Percentiles rank a stretch among this genome's conserved stretches.
phyloP scores from a whole-genome alignment of 2,113 vertebrate species.

The Chaetops frenatus region DNA sequence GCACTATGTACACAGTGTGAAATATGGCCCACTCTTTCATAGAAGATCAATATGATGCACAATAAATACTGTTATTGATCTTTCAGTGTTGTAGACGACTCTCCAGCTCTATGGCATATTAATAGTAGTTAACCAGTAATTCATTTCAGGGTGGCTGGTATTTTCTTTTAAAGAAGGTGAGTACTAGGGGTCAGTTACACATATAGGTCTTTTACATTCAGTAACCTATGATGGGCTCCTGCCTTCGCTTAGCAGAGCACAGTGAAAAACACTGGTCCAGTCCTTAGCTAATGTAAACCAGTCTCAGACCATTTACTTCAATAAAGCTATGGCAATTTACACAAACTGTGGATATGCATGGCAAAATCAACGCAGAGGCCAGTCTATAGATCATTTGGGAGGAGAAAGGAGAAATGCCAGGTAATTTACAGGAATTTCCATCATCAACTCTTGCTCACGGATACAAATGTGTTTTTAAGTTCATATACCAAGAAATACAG shows the following conservation, averaged over 20 bases:
- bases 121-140: slow-evolving; percentile 73
- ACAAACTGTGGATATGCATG: not conserved
- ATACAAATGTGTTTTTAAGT: not conserved
- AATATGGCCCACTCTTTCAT: slow-evolving; percentile 60
- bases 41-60: slow-evolving; percentile 67
- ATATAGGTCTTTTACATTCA: not conserved
- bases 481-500: not conserved
- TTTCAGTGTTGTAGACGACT: slow-evolving; percentile 47
- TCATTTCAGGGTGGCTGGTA: slow-evolving; percentile 53
- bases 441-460: not conserved
- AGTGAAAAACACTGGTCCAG: slow-evolving; percentile 3
- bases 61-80: slow-evolving; percentile 74
- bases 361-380: not conserved
- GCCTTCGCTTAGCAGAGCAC: not conserved
- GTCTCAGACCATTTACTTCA: slow-evolving; percentile 40
- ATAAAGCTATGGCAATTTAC: not conserved
- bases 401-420: not conserved
- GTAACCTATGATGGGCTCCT: not conserved
- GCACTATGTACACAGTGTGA: slow-evolving; percentile 56
- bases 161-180: slow-evolving; percentile 33
- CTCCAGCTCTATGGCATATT: slow-evolving; percentile 61
- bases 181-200: slow-evolving; percentile 26
- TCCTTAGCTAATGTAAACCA: slow-evolving; percentile 7
- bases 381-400: not conserved
- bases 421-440: not conserved